Conservation (phyloP, 2,113 vertebrate species). For the Anas platyrhynchos region DNA sequence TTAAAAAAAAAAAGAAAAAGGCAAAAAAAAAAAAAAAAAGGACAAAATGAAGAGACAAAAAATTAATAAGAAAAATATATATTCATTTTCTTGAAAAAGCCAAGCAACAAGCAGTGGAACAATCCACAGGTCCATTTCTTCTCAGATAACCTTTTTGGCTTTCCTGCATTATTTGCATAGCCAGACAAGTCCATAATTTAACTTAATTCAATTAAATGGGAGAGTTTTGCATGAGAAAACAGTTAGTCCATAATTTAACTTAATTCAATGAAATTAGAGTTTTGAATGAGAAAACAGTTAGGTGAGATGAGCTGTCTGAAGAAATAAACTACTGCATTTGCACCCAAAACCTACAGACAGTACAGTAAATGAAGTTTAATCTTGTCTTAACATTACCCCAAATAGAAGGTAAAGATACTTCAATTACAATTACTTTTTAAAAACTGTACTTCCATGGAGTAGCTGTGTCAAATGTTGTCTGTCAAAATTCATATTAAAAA, state of each 20-base stretch:
- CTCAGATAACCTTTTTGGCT: neutral
- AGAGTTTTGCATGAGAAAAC: conserved; percentile 68
- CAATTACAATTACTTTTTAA: neutral
- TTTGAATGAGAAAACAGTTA: conserved; percentile 65
- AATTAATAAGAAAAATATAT: neutral
- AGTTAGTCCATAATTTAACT: conserved; percentile 42
- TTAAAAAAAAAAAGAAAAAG: neutral
- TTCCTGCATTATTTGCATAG: conserved; percentile 8
- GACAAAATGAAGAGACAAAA: neutral
- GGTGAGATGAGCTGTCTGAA: conserved; percentile 27
- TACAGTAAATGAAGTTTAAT: neutral
- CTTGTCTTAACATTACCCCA: neutral
- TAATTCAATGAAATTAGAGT: conserved; percentile 53
- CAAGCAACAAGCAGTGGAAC: neutral
- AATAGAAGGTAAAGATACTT: neutral
- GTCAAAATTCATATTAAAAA: neutral
- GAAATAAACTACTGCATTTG: conserved; percentile 12
- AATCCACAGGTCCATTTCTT: neutral
- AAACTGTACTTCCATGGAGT: neutral
- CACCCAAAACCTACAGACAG: neutral
- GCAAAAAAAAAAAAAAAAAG: neutral
- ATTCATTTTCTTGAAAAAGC: neutral
- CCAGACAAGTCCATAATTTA: conserved; percentile 40
- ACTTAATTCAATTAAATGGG: conserved; percentile 47
- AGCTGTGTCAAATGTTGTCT: neutral